phyloP scores from a whole-genome alignment of 2,797 vertebrate genomes.

The Mus spretus region DNA sequence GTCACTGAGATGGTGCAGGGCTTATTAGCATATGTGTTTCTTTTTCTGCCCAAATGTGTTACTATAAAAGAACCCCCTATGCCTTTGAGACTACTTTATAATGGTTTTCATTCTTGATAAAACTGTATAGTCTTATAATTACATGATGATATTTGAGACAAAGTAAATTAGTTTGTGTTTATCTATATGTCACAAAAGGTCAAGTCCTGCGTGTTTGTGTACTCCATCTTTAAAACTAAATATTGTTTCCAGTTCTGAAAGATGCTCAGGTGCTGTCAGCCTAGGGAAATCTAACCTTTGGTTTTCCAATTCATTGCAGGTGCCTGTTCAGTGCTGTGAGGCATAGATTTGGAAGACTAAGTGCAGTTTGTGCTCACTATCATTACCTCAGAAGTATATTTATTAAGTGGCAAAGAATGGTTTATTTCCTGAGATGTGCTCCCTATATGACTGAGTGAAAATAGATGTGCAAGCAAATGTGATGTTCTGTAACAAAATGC shows the following conservation, averaged over 20 bases:
- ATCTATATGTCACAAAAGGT: slow-evolving; percentile 70
- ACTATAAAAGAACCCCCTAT: background rate
- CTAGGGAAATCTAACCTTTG: slow-evolving; percentile 55
- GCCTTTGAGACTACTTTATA: background rate
- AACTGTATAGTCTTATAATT: slow-evolving; percentile 65
- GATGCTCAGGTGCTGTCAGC: slow-evolving; percentile 49
- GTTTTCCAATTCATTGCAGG: slow-evolving; percentile 56
- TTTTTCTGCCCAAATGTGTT: background rate
- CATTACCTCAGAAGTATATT: slow-evolving; percentile 9
- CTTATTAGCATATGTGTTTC: background rate
- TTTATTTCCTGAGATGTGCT: slow-evolving; percentile 72
- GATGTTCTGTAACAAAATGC: slow-evolving; percentile 65
- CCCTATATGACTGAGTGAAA: slow-evolving; percentile 66
- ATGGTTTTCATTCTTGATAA: slow-evolving; percentile 29
- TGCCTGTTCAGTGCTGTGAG: slow-evolving; percentile 29
- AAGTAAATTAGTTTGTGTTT: slow-evolving; percentile 72
- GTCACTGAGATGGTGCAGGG: background rate
- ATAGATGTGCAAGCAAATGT: slow-evolving; percentile 67
- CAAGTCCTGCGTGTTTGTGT: slow-evolving; percentile 57
- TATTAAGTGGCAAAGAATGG: slow-evolving; percentile 56
- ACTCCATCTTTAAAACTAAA: slow-evolving; percentile 60
- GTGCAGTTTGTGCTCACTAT: slow-evolving; percentile 46
- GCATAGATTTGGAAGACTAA: background rate
- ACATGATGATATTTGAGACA: slow-evolving; percentile 44
- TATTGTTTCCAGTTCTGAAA: slow-evolving; percentile 61